Conservation (phyloP, 2,113 vertebrate species). For the Gymnocephalus cernua region DNA sequence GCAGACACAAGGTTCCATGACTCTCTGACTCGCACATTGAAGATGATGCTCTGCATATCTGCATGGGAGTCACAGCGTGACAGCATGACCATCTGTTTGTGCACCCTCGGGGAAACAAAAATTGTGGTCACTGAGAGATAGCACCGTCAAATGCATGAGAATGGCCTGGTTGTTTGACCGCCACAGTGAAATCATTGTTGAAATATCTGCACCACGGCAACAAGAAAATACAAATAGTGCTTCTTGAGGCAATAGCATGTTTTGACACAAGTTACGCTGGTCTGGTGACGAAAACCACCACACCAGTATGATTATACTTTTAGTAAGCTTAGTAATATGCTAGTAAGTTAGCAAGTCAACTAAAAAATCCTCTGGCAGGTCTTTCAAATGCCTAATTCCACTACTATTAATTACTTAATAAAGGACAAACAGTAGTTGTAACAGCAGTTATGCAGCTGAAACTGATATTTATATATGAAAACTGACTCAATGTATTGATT, state of each 20-base stretch:
- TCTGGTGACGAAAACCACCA: background rate
- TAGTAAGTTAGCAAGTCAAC: slow-evolving; percentile 1
- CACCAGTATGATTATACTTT: background rate
- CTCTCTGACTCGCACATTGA: slow-evolving; percentile 26
- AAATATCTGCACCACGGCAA: slow-evolving; percentile 44
- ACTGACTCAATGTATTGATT: background rate
- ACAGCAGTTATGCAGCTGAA: background rate
- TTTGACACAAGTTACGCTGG: background rate
- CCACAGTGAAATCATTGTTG: slow-evolving; percentile 54
- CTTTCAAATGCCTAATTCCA: background rate
- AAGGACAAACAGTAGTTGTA: background rate
- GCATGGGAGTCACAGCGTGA: slow-evolving; percentile 26
- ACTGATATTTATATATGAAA: background rate
- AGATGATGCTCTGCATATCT: slow-evolving; percentile 1
- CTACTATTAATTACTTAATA: background rate
- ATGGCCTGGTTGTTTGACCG: slow-evolving; percentile 45
- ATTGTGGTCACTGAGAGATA: slow-evolving; percentile 14
- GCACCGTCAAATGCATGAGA: slow-evolving; percentile 42
- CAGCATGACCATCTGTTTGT: slow-evolving; percentile 63
- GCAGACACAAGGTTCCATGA: background rate
- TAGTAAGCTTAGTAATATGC: background rate
- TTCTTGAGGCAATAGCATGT: background rate
- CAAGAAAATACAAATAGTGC: slow-evolving; percentile 22
- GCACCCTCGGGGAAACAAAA: slow-evolving; percentile 27
- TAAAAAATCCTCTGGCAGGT: background rate